phyloP scores from a whole-genome alignment of 2,888 invertebrate genomes.

The Lasius fuliginosus region DNA sequence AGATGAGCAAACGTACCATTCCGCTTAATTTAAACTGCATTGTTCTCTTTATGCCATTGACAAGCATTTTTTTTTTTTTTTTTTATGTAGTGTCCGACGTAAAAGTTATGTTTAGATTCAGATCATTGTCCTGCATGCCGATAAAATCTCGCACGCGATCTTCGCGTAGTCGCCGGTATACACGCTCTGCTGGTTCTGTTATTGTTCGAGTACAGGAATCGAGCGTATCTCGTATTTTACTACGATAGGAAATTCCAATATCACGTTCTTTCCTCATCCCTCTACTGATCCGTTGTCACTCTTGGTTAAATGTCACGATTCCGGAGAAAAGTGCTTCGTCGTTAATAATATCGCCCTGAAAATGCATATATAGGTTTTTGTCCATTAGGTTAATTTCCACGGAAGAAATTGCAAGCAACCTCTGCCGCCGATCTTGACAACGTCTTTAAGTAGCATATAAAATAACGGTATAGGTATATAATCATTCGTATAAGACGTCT shows the following conservation, averaged over 20 bases:
- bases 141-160: conserved; percentile 16
- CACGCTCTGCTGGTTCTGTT: neutral
- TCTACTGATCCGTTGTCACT: conserved; percentile 36
- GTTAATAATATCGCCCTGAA: conserved; percentile 44
- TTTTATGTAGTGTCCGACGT: neutral
- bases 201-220: neutral
- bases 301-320: conserved; percentile 46
- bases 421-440: neutral
- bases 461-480: neutral
- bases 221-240: conserved; percentile 19
- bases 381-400: conserved; percentile 33
- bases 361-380: conserved; percentile 34
- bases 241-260: conserved; percentile 17
- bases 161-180: neutral
- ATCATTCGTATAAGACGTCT: neutral
- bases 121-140: neutral
- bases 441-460: neutral
- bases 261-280: conserved; percentile 22
- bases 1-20: neutral
- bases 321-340: conserved; percentile 29
- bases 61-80: conserved; percentile 18
- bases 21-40: neutral
- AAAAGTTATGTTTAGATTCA: conserved; percentile 32
- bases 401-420: conserved; percentile 17
- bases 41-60: neutral